Evolutionary conservation across 2,888 invertebrate species (phyloP).

Genomic region (Pseudolycoriella hygida): DNA sequence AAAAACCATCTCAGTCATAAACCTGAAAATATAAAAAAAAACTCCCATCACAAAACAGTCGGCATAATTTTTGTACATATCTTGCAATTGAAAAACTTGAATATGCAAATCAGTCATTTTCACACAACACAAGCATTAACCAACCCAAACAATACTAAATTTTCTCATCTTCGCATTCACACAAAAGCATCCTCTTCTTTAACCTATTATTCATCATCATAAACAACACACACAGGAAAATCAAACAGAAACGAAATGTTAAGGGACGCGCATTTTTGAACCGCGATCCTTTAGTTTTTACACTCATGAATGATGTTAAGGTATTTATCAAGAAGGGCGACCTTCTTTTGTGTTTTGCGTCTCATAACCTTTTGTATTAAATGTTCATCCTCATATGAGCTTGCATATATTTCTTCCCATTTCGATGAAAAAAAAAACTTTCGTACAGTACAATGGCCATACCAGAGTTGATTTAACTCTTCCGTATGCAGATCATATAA

Average conservation of each 20-base stretch:
- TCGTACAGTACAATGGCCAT: background rate
- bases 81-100: background rate
- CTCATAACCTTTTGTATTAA: background rate
- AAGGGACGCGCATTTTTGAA: too few species aligned
- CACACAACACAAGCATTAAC: background rate
- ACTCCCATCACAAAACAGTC: background rate
- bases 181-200: background rate
- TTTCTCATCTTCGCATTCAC: background rate
- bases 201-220: background rate
- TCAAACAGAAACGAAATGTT: too few species aligned
- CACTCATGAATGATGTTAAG: too few species aligned
- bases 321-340: background rate
- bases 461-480: background rate
- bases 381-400: background rate
- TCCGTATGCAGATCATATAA: conserved; percentile 3
- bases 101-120: conserved; percentile 3
- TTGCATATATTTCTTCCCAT: background rate
- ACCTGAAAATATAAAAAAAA: background rate
- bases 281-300: too few species aligned
- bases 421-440: background rate
- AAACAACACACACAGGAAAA: too few species aligned
- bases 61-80: background rate
- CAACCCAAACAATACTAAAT: background rate
- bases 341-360: background rate
- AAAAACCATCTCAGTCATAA: background rate